Evolutionary conservation across 2,888 invertebrate species (phyloP).

Genomic region (Elysia crispata): DNA sequence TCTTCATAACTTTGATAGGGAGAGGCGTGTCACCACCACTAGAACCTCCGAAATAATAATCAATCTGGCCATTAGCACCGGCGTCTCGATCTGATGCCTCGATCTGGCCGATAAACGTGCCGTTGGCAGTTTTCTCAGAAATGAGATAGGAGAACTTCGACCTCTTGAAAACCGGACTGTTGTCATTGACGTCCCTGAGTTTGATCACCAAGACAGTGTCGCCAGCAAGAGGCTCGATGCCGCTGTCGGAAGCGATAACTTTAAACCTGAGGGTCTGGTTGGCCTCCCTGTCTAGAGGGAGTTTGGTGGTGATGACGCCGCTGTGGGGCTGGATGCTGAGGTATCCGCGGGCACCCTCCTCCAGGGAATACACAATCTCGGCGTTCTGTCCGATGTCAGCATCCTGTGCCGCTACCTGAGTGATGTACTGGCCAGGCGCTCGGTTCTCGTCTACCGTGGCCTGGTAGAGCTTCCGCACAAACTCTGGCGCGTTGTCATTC

Average conservation of each 20-base stretch:
- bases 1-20: constrained; percentile 78
- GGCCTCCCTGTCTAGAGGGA: constrained; percentile 60
- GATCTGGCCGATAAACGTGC: constrained; percentile 43
- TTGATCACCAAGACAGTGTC: constrained; percentile 52
- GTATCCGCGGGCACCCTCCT: constrained; percentile 21
- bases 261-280: constrained; percentile 55
- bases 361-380: constrained; percentile 47
- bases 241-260: constrained; percentile 60
- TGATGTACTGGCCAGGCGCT: constrained; percentile 53
- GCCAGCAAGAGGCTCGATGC: constrained; percentile 55
- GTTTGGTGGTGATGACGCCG: constrained; percentile 60
- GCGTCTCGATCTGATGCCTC: constrained; percentile 49
- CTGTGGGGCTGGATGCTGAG: constrained; percentile 56
- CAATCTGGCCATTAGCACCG: constrained; percentile 47
- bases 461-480: constrained; percentile 50
- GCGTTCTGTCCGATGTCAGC: constrained; percentile 51
- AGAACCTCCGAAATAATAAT: constrained; percentile 36
- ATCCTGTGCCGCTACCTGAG: constrained; percentile 59
- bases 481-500: constrained; percentile 63
- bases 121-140: constrained; percentile 43
- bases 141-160: constrained; percentile 48
- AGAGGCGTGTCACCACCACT: constrained; percentile 45
- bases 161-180: constrained; percentile 46
- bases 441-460: constrained; percentile 60
- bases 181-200: constrained; percentile 53